Conservation (phyloP, 2,113 vertebrate genomes). For the Promerops cafer region DNA sequence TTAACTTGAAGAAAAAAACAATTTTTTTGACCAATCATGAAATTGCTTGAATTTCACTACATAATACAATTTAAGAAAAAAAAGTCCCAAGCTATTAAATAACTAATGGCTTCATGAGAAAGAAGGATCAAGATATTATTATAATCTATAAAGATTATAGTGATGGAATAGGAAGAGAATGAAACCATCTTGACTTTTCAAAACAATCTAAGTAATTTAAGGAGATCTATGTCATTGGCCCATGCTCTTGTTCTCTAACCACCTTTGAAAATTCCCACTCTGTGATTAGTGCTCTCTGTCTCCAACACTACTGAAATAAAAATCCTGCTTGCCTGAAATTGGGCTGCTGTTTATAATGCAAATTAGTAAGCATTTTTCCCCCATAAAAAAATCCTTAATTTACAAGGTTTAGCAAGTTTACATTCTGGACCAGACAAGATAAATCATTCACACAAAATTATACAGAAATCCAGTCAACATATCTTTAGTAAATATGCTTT, state of each 20-base stretch:
- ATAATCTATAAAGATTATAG: not conserved
- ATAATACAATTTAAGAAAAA: not conserved
- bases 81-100: not conserved
- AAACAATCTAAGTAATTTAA: not conserved
- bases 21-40: not conserved
- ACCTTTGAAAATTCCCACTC: not conserved
- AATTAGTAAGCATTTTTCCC: not conserved
- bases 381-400: not conserved
- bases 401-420: conserved; percentile 10
- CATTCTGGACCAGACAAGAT: conserved; percentile 41
- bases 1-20: not conserved
- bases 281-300: not conserved
- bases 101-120: not conserved
- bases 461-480: not conserved
- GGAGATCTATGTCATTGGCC: not conserved
- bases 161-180: not conserved
- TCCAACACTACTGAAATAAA: not conserved
- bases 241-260: not conserved
- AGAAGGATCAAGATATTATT: not conserved
- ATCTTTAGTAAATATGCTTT: conserved; percentile 8
- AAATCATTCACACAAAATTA: conserved; percentile 38
- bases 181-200: not conserved
- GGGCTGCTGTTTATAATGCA: not conserved
- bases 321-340: not conserved
- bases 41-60: not conserved